Percentiles rank a stretch among this genome's conserved stretches.
Evolutionary conservation across 1,140 invertebrate genomes (phyloP).

Genomic region (Ladona fulva): DNA sequence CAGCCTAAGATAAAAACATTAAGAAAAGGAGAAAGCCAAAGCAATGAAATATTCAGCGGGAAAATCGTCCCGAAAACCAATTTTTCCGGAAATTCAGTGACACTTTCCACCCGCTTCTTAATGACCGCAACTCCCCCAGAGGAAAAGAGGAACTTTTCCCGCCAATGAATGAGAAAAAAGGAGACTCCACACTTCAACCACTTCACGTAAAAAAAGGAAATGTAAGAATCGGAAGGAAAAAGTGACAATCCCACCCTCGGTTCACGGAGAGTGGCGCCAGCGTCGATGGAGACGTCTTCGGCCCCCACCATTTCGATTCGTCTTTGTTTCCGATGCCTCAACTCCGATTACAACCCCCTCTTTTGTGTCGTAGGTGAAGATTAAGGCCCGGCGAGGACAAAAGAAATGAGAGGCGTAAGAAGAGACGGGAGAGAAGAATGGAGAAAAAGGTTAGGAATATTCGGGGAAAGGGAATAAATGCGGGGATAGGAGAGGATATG

Average conservation of each 20-base stretch:
- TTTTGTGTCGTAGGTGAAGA: neutral
- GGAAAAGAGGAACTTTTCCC: no score
- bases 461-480: neutral
- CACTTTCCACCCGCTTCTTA: no score
- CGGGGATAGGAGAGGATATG: neutral
- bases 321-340: constrained; percentile 5
- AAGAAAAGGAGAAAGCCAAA: no score
- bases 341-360: neutral
- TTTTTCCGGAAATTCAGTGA: no score
- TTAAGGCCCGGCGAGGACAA: neutral
- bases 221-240: neutral
- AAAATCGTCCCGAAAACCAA: no score
- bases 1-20: no score
- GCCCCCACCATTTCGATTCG: neutral
- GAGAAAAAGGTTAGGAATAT: neutral
- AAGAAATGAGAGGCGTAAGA: neutral
- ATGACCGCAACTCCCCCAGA: no score
- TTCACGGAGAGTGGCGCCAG: neutral
- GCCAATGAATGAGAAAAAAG: neutral
- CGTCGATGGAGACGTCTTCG: neutral
- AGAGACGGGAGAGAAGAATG: neutral
- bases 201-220: neutral
- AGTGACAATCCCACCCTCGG: neutral
- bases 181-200: neutral
- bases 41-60: no score